phyloP scores from a whole-genome alignment of 30 jellyfish, hydroid and myxozoan genomes.

The Hydractinia echinata region DNA sequence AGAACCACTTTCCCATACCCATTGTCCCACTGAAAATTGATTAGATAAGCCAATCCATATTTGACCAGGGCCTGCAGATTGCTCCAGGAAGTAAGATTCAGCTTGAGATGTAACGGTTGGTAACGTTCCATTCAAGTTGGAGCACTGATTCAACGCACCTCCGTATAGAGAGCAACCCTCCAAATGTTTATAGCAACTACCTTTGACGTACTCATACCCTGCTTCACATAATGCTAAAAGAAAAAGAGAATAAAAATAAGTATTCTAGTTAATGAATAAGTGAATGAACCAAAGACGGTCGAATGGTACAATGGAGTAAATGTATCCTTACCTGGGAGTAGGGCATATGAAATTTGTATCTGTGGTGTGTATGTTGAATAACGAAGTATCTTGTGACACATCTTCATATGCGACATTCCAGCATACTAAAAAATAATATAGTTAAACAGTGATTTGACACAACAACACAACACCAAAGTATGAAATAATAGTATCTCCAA shows the following conservation, averaged over 20 bases:
- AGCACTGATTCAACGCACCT: slow-evolving; percentile 1
- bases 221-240: slow-evolving; percentile 22
- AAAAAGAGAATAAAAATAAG: not conserved
- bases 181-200: not conserved
- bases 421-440: not conserved
- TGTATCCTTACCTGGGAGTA: too few relatives aligned
- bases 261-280: not conserved
- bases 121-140: slow-evolving; percentile 1
- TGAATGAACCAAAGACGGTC: not conserved
- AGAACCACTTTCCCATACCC: slow-evolving; percentile 21
- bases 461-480: too few relatives aligned
- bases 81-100: not conserved
- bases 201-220: not conserved
- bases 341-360: too few relatives aligned
- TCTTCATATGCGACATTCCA: not conserved
- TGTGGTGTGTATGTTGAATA: too few relatives aligned
- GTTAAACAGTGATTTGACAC: too few relatives aligned
- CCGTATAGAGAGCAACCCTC: not conserved
- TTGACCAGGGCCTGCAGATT: not conserved
- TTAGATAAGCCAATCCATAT: slow-evolving; percentile 7
- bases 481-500: too few relatives aligned
- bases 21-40: not conserved
- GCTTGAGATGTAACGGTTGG: not conserved
- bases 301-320: too few relatives aligned
- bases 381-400: too few relatives aligned